Evolutionary conservation across 1,140 invertebrate species (phyloP).

Genomic region (Monochamus saltuarius): DNA sequence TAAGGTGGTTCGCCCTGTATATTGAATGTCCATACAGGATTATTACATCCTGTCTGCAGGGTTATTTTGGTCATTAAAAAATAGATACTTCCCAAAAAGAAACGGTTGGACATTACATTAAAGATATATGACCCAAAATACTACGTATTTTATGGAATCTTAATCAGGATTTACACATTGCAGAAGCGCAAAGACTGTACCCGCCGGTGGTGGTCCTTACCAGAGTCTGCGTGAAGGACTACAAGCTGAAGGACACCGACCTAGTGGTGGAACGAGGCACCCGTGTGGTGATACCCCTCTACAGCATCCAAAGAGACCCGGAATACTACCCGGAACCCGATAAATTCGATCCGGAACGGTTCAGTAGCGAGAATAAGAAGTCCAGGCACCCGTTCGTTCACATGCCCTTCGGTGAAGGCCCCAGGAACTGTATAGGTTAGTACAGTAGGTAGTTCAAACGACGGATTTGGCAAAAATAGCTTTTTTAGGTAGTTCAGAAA

Average conservation of each 20-base stretch:
- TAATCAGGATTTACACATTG: neutral
- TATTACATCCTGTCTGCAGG: too few species aligned
- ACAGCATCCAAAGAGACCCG: constrained; percentile 8
- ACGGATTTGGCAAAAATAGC: too few species aligned
- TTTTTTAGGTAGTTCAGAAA: too few species aligned
- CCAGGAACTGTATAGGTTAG: constrained; percentile 19
- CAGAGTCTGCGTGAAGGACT: constrained; percentile 11
- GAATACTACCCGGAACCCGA: constrained; percentile 14
- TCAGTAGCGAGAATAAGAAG: constrained; percentile 4
- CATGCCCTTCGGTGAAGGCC: constrained; percentile 15
- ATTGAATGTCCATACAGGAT: too few species aligned
- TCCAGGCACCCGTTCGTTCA: neutral
- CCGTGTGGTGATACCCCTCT: constrained; percentile 2
- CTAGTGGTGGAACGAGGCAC: neutral
- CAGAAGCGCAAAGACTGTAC: constrained; percentile 4
- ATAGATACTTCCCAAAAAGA: too few species aligned
- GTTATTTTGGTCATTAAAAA: too few species aligned
- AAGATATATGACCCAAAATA: too few species aligned
- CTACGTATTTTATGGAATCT: too few species aligned
- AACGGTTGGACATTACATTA: too few species aligned
- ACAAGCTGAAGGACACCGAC: neutral
- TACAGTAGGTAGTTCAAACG: neutral
- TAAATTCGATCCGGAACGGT: constrained; percentile 13
- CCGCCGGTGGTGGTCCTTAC: constrained; percentile 2
- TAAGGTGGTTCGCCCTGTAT: too few species aligned